Evolutionary conservation across 2,797 vertebrate species (phyloP), one percentile per base, ranked within the genome.

Genomic region (Allenopithecus nigroviridis): DNA sequence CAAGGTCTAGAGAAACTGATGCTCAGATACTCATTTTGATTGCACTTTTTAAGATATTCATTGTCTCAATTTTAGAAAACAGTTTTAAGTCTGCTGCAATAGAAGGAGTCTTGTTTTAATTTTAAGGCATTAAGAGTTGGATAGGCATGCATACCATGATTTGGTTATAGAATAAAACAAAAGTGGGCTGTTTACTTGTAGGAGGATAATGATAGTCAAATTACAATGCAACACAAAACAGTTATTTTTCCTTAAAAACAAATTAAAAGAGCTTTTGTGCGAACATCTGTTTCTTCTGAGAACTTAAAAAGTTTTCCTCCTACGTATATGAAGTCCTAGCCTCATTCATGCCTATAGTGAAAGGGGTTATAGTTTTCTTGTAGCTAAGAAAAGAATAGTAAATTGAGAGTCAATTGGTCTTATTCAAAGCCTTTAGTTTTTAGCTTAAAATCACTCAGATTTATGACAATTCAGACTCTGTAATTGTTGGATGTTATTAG

Each of bases 141-240:
- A 84, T 53, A 79, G 50, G 76, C 93, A 33, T 59, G 46, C 36
- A 88, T 76, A 53, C 12, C 79, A 19, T 94, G 19, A 91, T 55
- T 88, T 94, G 92, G 48, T 95, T 93, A 86, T 50, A 89, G 48
- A 89, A 89, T 86, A 64, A 96, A 96, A 92, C 84, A 96, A 89
- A 88, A 43, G 53, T 85, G 19, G 80, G 43, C 92, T 92, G 61
- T 85, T 88, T 87, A 59, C 91, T 50, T 75, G n/a, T 72, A 94
- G 95, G 95, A 96, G 76, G 94, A 93, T 96, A 96, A 95, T 98
- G 87, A 91, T 96, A 95, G 96, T 96, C 93, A 92, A 97, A 91
- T 94, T 94, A 93, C 46, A 95, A 81, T 85, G 26, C 30, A 94
- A 78, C 43, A 84, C 76, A 94, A 97, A 95, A 96, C 57, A 86